A percentile compares a stretch with the other conserved stretches of the same genome.
Evolutionary conservation across 2,797 vertebrate species (phyloP).

Genomic region (Chanos chanos): DNA sequence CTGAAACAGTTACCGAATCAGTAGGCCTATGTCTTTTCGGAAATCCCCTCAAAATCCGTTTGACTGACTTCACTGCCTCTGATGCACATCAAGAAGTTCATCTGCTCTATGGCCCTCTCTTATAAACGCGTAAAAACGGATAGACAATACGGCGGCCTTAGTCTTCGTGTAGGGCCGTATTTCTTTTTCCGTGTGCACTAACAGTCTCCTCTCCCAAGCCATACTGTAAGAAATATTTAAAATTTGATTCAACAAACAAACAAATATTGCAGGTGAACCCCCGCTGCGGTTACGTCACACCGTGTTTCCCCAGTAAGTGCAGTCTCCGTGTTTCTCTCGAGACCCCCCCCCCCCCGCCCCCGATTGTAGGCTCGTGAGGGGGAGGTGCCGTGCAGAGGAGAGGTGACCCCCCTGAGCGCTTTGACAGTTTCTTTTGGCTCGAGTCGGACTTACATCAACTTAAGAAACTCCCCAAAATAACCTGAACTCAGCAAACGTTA

Average conservation of each 20-base stretch:
- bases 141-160: too few species aligned
- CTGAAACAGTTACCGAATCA: too few species aligned
- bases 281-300: conserved; percentile 34
- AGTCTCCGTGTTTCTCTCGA: conserved; percentile 25
- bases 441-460: conserved; percentile 15
- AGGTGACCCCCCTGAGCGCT: conserved; percentile 45
- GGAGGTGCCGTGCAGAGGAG: conserved; percentile 18
- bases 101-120: too few species aligned
- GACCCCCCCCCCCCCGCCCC: conserved; percentile 31
- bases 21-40: too few species aligned
- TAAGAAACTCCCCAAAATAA: not conserved
- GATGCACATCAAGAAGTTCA: too few species aligned
- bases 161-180: too few species aligned
- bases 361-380: conserved; percentile 18
- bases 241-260: not conserved
- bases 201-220: not conserved
- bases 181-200: not conserved
- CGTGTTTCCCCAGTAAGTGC: conserved; percentile 35
- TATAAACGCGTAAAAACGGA: too few species aligned
- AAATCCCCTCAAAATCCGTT: too few species aligned
- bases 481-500: not conserved
- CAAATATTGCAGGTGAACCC: conserved; percentile 18
- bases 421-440: conserved; percentile 52
- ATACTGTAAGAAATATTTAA: too few species aligned
- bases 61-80: too few species aligned